Conservation (phyloP, 1,140 invertebrate species). For the Solenopsis invicta region DNA sequence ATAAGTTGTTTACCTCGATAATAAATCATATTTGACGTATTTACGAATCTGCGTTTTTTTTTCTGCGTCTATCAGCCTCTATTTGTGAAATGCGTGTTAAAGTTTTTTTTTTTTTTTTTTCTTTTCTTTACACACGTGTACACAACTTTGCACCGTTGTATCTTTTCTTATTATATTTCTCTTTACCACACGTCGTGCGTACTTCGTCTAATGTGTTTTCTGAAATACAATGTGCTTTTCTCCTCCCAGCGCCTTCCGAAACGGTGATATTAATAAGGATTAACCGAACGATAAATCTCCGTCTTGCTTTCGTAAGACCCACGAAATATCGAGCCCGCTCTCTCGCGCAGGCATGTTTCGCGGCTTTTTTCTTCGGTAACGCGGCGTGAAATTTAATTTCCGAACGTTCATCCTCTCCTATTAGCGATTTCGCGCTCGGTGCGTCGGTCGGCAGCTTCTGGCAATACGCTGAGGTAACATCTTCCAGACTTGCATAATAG, state of each 20-base stretch:
- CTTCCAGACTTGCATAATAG: constrained; percentile 77
- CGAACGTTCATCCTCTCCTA: constrained; percentile 35
- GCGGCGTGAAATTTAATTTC: constrained; percentile 50
- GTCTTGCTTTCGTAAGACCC: background rate
- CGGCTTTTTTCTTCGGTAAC: constrained; percentile 4
- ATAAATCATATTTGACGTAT: constrained; percentile 12
- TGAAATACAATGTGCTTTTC: background rate
- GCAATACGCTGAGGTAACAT: constrained; percentile 75
- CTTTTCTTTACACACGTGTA: no score
- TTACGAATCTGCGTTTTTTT: constrained; percentile 20
- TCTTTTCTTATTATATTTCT: background rate
- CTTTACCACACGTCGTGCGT: background rate
- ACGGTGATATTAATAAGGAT: background rate
- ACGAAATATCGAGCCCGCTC: background rate
- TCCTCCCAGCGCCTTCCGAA: background rate
- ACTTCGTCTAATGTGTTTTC: background rate
- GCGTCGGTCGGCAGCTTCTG: constrained; percentile 29
- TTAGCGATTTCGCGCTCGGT: constrained; percentile 40
- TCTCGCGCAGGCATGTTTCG: constrained; percentile 6
- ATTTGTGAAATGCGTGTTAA: background rate
- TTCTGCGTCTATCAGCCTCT: background rate
- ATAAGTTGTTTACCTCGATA: background rate
- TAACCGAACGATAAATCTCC: background rate
- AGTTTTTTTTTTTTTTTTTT: background rate
- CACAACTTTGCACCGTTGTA: background rate